phyloP scores from a whole-genome alignment of 2,797 vertebrate species.

The Microhierax caerulescens region DNA sequence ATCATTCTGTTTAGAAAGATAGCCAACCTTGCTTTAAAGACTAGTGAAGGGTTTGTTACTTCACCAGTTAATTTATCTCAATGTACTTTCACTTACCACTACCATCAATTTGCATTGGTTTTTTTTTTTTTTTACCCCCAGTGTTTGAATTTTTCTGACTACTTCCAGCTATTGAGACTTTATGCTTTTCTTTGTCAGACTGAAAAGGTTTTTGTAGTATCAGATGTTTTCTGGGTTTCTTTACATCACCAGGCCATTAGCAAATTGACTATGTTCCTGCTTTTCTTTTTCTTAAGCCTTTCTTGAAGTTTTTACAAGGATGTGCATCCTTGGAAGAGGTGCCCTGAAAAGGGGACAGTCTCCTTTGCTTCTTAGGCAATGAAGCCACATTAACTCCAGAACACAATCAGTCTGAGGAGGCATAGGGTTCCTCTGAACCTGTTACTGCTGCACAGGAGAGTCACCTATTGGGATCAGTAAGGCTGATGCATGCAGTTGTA shows the following conservation, averaged over 20 bases:
- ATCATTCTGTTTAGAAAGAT: background rate
- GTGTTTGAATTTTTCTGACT: background rate
- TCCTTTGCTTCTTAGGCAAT: background rate
- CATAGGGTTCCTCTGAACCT: background rate
- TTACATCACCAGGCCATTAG: background rate
- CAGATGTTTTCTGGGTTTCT: background rate
- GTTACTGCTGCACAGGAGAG: background rate
- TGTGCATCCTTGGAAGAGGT: background rate
- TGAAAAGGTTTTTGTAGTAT: background rate
- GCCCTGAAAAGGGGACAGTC: no score
- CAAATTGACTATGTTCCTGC: background rate
- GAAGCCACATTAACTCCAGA: background rate
- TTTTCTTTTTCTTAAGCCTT: background rate
- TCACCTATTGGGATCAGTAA: background rate
- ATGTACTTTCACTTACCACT: background rate
- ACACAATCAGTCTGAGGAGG: background rate
- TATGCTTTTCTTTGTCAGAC: background rate
- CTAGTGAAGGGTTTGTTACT: background rate
- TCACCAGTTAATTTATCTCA: background rate
- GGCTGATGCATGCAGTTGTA: accelerated
- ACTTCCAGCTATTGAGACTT: background rate
- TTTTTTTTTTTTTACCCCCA: background rate
- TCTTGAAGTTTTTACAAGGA: background rate
- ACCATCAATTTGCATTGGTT: background rate
- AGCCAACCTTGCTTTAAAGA: background rate